Evolutionary conservation across 2,888 invertebrate genomes (phyloP).

Genomic region (Megaustenia siamemsis): DNA sequence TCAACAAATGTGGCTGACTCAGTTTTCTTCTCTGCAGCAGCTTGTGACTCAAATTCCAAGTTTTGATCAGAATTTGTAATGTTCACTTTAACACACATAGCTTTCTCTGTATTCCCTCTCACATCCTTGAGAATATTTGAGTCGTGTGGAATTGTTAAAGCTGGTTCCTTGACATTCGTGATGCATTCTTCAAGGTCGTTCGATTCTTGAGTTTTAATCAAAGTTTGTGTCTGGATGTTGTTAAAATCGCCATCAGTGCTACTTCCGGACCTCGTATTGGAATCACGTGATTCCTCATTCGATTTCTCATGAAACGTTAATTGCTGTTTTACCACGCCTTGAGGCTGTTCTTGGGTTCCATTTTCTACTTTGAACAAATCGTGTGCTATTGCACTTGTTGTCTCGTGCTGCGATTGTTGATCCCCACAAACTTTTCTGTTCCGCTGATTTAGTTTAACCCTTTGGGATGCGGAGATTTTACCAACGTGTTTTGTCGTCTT

Average conservation of each 20-base stretch:
- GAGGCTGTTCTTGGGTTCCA: background rate
- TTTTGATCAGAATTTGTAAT: background rate
- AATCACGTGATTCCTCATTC: no score
- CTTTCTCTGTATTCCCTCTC: background rate
- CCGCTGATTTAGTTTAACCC: no score
- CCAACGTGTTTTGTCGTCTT: background rate
- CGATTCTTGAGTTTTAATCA: no score
- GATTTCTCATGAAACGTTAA: no score
- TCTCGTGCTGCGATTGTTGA: background rate
- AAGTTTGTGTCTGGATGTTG: no score
- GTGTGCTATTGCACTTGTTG: no score
- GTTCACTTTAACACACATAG: background rate
- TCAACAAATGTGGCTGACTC: background rate
- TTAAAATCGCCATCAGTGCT: no score
- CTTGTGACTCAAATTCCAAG: background rate
- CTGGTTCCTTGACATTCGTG: conserved; percentile 14
- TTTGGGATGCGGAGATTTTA: background rate
- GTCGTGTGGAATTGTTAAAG: background rate
- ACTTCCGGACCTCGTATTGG: no score
- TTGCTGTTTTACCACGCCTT: background rate
- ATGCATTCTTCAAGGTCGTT: conserved; percentile 26
- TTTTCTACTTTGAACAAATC: background rate
- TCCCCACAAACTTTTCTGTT: background rate
- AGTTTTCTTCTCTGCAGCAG: background rate
- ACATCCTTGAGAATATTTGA: conserved; percentile 2